These are phyloP conservation scores for Melanchra persicariae DNA, from an alignment of 2,888 invertebrate species.

Conservation along the genomic window DNA sequence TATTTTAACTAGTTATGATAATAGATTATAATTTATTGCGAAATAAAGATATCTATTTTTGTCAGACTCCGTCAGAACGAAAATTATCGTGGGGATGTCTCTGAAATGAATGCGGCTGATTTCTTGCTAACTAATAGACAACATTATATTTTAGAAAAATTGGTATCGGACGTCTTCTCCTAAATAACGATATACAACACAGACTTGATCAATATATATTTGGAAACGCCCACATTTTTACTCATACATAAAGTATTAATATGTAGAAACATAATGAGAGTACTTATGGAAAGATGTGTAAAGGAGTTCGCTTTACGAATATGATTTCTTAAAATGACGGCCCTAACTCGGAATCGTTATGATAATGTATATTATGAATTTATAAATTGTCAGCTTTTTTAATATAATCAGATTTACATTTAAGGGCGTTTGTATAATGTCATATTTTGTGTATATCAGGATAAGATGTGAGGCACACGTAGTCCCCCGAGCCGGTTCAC, in stretches of 20 bases:
- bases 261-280: conserved; percentile 77
- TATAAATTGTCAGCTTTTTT: conserved; percentile 88
- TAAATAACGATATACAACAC: conserved; percentile 33
- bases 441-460: conserved; percentile 86
- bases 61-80: conserved; percentile 56
- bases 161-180: conserved; percentile 38
- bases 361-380: conserved; percentile 87
- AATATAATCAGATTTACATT: conserved; percentile 85
- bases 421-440: conserved; percentile 83
- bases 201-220: conserved; percentile 45
- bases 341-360: conserved; percentile 74
- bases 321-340: conserved; percentile 63
- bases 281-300: conserved; percentile 83
- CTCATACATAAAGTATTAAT: conserved; percentile 70
- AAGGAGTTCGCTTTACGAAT: conserved; percentile 75
- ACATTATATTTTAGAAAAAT: conserved; percentile 39
- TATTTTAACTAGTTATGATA: conserved; percentile 79
- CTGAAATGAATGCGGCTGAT: conserved; percentile 30
- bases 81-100: conserved; percentile 35
- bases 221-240: conserved; percentile 45
- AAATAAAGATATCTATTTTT: conserved; percentile 64
- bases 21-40: conserved; percentile 79
- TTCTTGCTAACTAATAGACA: conserved; percentile 42
- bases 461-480: conserved; percentile 78
- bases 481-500: conserved; percentile 69